Base-by-base conservation (phyloP, 2,888 invertebrate species). In the Tridacna crocea region DNA sequence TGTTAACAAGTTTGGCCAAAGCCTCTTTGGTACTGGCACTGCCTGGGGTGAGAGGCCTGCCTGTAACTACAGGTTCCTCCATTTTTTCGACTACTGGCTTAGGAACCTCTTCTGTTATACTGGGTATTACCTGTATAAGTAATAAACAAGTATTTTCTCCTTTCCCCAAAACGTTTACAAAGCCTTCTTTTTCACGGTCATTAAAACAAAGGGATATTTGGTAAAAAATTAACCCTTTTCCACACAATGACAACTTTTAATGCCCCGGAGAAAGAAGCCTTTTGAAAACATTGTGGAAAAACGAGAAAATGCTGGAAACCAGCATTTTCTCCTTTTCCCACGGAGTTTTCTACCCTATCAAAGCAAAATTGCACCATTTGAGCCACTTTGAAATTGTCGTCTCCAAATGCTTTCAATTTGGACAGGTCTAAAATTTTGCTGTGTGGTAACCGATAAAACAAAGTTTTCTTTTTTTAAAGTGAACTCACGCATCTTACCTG, bases 1-100 rank as follows among this genome's bases (percentile, higher is more conserved):
- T 92, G 88, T 85, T 93, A 75, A 99, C 95, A 97, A 99, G 97
- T 94, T 98, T 98, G 22, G 98, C 98, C 79, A 99, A 95, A 0
- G 99, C 99, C 0, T 98, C 98, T 95, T 99, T 99, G 4, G 92
- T 89, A 60, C 82, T 80, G 77, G 88, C 88, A 78, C 85, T 85
- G 61, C 87, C 86, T 19, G 92, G 91, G n/a, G 90, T 91, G 70
- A 85, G 88, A 12, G 91, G 92, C 12, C 90, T 82, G 61, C 70
- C 51, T 15, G 19, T 22, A 24, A 19, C 15, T 6, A 24, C 51
- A 19, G 26, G 24, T 22, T 48, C 55, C 4, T 70, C 70, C 22
- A 46, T n/a, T n/a, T 70, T 70, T 12, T 70, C 70, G 3, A 47
- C 22, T 15, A n/a, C 47, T 3, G 70, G 70, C 22, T 70, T 70